phyloP scores from a whole-genome alignment of 2,113 vertebrate genomes.

The Sula dactylatra region DNA sequence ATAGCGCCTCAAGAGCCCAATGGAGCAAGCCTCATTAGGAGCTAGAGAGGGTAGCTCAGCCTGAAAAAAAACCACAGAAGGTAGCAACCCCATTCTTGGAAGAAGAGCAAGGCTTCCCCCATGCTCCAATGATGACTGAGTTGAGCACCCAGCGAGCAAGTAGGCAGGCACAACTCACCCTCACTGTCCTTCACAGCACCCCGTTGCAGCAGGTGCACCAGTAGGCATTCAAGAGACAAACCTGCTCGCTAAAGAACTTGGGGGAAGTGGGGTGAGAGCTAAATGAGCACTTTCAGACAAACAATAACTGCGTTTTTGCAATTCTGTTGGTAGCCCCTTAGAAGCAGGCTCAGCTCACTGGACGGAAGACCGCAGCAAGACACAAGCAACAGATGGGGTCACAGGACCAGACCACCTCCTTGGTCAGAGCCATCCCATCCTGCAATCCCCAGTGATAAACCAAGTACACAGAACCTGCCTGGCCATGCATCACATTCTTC shows the following conservation, averaged over 20 bases:
- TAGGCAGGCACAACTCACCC: neutral
- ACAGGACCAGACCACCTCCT: neutral
- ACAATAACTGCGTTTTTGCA: neutral
- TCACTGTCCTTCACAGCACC: neutral
- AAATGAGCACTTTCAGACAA: neutral
- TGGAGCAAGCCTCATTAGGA: rapidly evolving
- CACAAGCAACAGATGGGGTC: neutral
- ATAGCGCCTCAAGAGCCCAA: neutral
- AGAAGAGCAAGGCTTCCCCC: neutral
- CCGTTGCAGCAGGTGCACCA: rapidly evolving
- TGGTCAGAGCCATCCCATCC: neutral
- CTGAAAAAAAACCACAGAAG: neutral
- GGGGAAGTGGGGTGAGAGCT: neutral
- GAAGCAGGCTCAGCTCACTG: neutral
- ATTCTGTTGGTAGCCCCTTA: neutral
- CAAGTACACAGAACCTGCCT: neutral
- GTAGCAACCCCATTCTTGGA: rapidly evolving
- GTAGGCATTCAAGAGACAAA: too few relatives aligned
- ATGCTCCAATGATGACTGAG: neutral
- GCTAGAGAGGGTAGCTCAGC: neutral
- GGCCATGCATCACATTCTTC: neutral
- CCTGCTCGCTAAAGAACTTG: rapidly evolving
- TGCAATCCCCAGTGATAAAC: neutral
- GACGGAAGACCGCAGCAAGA: neutral
- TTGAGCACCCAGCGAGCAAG: neutral